phyloP scores from a whole-genome alignment of 2,888 invertebrate species.

The Sisyra nigra region DNA sequence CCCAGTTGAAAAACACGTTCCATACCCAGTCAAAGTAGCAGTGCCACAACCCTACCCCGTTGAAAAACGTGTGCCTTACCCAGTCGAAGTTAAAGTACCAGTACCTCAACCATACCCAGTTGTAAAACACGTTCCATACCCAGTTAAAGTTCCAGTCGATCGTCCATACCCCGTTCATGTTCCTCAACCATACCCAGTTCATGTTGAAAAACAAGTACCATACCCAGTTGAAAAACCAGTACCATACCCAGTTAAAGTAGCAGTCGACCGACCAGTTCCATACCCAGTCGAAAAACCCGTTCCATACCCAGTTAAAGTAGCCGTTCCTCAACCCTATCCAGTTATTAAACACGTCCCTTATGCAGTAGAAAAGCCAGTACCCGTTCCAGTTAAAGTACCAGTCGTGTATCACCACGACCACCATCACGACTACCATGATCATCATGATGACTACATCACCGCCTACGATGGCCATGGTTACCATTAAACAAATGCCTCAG shows the following conservation, averaged over 20 bases:
- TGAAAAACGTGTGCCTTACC: conserved; percentile 55
- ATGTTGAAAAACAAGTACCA: conserved; percentile 34
- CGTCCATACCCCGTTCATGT: conserved; percentile 54
- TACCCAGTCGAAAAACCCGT: conserved; percentile 47
- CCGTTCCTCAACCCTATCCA: conserved; percentile 39
- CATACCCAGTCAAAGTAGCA: conserved; percentile 56
- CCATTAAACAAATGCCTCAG: conserved; percentile 17
- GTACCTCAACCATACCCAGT: conserved; percentile 62
- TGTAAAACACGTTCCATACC: conserved; percentile 41
- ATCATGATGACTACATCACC: conserved; percentile 14
- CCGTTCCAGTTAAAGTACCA: conserved; percentile 47
- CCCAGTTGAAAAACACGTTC: conserved; percentile 61
- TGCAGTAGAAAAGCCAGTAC: conserved; percentile 40
- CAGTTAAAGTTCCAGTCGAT: conserved; percentile 53
- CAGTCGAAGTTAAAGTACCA: conserved; percentile 56
- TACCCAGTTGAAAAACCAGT: conserved; percentile 39
- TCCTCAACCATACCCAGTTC: conserved; percentile 37
- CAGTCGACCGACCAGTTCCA: conserved; percentile 33
- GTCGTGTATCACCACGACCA: conserved; percentile 42
- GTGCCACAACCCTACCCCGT: conserved; percentile 66
- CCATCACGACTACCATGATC: conserved; percentile 24
- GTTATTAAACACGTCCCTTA: conserved; percentile 49
- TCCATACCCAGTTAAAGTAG: conserved; percentile 45
- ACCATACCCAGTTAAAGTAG: conserved; percentile 47
- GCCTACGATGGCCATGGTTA: conserved; percentile 13